Base-by-base conservation (phyloP, 2,797 vertebrate species). In the Cryptoprocta ferox region DNA sequence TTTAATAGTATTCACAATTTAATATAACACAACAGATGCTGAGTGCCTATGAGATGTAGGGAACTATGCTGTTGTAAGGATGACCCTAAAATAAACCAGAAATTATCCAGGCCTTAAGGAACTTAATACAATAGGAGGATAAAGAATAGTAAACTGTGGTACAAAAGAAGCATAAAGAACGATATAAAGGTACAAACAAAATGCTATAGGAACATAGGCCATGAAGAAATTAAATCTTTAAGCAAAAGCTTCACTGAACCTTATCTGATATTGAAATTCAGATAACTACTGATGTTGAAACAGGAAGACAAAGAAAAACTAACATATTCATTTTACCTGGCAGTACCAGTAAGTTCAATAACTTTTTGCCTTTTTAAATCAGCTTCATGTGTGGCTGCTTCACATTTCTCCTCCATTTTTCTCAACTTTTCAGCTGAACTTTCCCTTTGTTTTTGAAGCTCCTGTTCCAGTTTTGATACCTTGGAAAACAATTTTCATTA, bases 391-490 rank as follows among this genome's bases (percentile, higher is more conserved):
- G 97, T 98, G 94, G 98, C 98, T 95, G 98, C 95, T 96, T 94
- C 42, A 53, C 98, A 97, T 13, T 99, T 99, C 96, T 98, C 98
- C 96, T 99, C 98, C 96, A 98, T 98, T 96, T 94, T 99, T 96
- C 98, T 98, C 50, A 99, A 79, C 88, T 99, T 99, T 63, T 99
- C 98, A 97, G 99, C 98, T 81, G 99, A 98, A 95, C 96, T 96
- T 8, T 97, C 97, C 66, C 98, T 99, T 92, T 99, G 99, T 93
- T 99, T 99, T 97, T 99, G 99, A 98, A 99, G 98, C 95, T 99
- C 99, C 98, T 99, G 99, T 98, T 99, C 99, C 98, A 99, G 97
- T 96, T 91, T 97, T 35, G 99, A 99, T 88, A 99, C 98, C 99
- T 99, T 91, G 80, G 78, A 95, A 80, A 98, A 71, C 32, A 98